Evolutionary conservation across 2,113 vertebrate genomes (phyloP), one percentile per base, ranked within the genome.

Genomic region (Tursiops truncatus): DNA sequence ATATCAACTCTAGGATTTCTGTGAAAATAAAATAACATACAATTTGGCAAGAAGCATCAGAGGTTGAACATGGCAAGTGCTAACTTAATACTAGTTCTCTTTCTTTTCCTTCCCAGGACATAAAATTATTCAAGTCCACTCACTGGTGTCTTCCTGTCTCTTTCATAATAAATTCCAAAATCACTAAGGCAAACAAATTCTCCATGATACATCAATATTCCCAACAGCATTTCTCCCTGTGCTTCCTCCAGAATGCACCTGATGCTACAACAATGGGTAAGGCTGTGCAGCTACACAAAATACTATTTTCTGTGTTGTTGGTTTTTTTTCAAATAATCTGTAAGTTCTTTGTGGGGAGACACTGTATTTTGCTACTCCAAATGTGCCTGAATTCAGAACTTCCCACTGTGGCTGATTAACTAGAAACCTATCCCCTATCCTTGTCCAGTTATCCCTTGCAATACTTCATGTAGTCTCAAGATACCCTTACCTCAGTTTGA

Each of bases 311-410:
- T 80, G 12, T 70, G 38, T 58, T 58, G 17, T 58, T 58, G 17
- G 7, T 38, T 79, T 82, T 18, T 33, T 41, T 26, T 41, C 8
- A 50, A 68, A 65, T 23, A 41, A 65, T 18, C 12, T 70, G 2
- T 31, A 82, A 92, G 7, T 89, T 65, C 1, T 62, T 87, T 65
- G 6, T 89, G 20, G 17, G 31, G 44, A 56, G 7, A 79, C 10
- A 41, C 15, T 60, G 1, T 6, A 77, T 93, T 80, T 96, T 95
- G 31, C 13, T 36, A 87, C 14, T 87, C 17, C 63, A 84, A 90
- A 28, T 65, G 85, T 85, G 4, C 60, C 47, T 95, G 31, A 56
- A 89, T 81, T 56, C 21, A 89, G 31, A 85, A 89, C 4, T 62
- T 96, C 2, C 6, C n/a, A 33, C 17, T 28, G 8, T 93, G 17